Conservation (phyloP, 2,888 invertebrate species). For the Spicauda simplicius region DNA sequence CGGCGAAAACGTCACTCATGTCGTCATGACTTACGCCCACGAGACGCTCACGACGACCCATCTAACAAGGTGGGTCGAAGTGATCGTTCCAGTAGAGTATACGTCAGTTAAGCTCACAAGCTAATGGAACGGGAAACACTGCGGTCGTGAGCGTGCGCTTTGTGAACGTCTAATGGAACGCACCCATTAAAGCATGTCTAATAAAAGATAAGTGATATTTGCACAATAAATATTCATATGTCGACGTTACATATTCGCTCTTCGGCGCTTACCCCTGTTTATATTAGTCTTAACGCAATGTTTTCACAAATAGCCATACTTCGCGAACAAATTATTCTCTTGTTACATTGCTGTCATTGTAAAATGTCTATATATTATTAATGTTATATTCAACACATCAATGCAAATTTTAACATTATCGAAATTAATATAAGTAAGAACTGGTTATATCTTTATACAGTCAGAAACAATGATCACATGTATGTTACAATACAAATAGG, state of each 20-base stretch:
- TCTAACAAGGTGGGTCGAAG: too few relatives aligned
- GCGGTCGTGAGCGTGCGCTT: too few relatives aligned
- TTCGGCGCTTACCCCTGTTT: constrained; percentile 9
- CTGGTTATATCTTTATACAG: constrained; percentile 9
- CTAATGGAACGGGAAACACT: too few relatives aligned
- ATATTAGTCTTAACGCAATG: constrained; percentile 6
- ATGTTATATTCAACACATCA: constrained; percentile 16
- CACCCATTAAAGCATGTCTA: too few relatives aligned
- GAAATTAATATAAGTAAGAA: not conserved
- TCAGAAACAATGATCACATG: constrained; percentile 12
- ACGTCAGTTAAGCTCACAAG: too few relatives aligned
- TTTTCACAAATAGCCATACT: constrained; percentile 11
- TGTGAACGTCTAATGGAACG: too few relatives aligned
- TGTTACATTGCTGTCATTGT: constrained; percentile 29
- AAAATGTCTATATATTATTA: constrained; percentile 17
- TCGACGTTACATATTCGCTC: constrained; percentile 16
- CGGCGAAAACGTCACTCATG: too few relatives aligned
- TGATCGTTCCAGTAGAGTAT: too few relatives aligned
- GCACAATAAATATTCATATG: constrained; percentile 22
- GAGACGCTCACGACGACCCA: too few relatives aligned
- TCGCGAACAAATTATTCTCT: constrained; percentile 16
- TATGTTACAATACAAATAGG: not conserved
- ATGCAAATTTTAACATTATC: constrained; percentile 20
- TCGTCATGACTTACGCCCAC: too few relatives aligned
- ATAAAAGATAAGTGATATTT: constrained; percentile 11